Base-by-base conservation (phyloP, 2,888 invertebrate species). In the Ephialtes manifestator region DNA sequence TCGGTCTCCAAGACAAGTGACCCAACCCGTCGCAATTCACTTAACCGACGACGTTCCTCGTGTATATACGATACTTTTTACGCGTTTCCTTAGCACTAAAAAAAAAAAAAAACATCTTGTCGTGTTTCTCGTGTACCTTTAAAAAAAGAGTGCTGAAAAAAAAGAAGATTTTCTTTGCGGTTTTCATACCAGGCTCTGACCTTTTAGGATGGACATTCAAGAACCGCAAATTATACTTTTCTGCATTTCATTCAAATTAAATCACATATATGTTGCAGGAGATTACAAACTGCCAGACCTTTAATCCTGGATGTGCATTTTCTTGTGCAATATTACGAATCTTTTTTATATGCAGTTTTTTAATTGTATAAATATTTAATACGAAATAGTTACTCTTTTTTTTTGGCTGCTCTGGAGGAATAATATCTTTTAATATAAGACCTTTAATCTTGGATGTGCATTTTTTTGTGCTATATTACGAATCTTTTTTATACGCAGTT, bases 1-100 rank as follows among this genome's bases (percentile, higher is more conserved):
- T 87, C 83, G 88, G 60, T 77, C 81, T 79, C 80, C 81, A 48
- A 82, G 72, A 75, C 83, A 82, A 60, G 70, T 53, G 84, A 77
- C 75, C 65, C 71, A 71, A 81, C 81, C 15, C 74, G 78, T 65
- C 74, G 60, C 28, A 71, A 68, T 60, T 77, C 75, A 63, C 76
- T 58, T 18, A 58, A 65, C 53, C 39, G n/a, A 78, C 53, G 43
- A 20, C 43, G 43, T 55, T 60, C 11, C 18, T 39, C 63, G 39
- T 77, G 18, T 55, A 58, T 18, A 13, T 55, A 58, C 24, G 43
- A 63, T 75, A 58, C 48, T 74, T 74, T 31, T 18, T 48, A 31
- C 58, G 60, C 60, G 35, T n/a, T 63, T 35, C 35, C 60, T n/a
- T n/a, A 35, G 35, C 13, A 13, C n/a, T n/a, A 8, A 15, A 35